These are phyloP conservation scores for Entomobrya proxima DNA, from an alignment of 2,888 invertebrate species.

Conservation along the genomic window DNA sequence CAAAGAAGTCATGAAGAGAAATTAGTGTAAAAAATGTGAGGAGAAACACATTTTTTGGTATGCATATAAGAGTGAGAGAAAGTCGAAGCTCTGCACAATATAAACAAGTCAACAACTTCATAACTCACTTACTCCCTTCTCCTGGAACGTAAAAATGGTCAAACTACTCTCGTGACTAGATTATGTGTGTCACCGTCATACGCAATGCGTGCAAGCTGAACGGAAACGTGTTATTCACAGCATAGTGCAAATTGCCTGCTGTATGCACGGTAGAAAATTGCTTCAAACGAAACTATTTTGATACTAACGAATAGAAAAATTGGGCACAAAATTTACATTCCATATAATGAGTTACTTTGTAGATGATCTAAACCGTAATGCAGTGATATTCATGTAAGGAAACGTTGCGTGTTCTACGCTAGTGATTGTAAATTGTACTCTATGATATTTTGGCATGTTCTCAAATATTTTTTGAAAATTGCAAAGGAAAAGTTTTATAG, in stretches of 20 bases:
- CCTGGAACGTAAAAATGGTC: constrained; percentile 2
- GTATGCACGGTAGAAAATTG: not conserved
- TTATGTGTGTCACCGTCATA: constrained; percentile 13
- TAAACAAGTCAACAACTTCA: not conserved
- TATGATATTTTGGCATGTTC: too few relatives aligned
- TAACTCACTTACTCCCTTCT: not conserved
- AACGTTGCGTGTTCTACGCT: not conserved
- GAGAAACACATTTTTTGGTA: too few relatives aligned
- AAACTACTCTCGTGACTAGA: constrained; percentile 3
- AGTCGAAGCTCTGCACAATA: not conserved
- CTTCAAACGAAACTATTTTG: not conserved
- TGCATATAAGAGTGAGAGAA: not conserved
- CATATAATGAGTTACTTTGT: not conserved
- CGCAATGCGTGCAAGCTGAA: constrained; percentile 6
- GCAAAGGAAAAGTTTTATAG: not conserved
- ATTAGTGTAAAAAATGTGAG: constrained; percentile 28
- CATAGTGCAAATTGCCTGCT: constrained; percentile 33
- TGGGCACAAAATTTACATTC: not conserved
- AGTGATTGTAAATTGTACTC: too few relatives aligned
- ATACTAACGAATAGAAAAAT: not conserved
- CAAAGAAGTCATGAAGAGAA: constrained; percentile 38
- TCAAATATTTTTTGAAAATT: too few relatives aligned
- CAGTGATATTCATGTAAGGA: not conserved
- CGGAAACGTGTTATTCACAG: not conserved
- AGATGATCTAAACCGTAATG: not conserved